Percentiles rank a stretch among this genome's conserved stretches.
These are phyloP conservation scores for Argyresthia goedartella DNA, from an alignment of 2,888 invertebrate genomes.

Conservation along the genomic window DNA sequence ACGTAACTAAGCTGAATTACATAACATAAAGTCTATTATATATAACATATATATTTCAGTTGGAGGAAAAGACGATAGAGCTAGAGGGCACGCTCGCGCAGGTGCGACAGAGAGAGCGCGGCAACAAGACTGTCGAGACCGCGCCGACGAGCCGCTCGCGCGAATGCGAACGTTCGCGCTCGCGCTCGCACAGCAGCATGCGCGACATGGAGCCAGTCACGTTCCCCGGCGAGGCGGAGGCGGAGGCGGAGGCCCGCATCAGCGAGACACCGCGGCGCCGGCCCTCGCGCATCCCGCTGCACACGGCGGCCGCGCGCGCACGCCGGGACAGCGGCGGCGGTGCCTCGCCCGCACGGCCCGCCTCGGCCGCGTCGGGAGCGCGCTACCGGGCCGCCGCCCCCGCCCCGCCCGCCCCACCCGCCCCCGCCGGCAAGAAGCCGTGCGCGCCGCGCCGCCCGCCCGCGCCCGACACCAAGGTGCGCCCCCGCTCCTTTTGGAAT, in stretches of 20 bases:
- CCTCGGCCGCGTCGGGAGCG: no score
- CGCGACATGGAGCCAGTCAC: constrained; percentile 57
- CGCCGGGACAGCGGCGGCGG: constrained; percentile 60
- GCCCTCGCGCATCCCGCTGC: constrained; percentile 80
- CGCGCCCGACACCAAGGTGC: constrained; percentile 77
- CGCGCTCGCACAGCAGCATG: constrained; percentile 39
- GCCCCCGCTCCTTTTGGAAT: constrained; percentile 78
- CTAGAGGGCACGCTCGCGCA: constrained; percentile 85
- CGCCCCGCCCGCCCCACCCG: constrained; percentile 7
- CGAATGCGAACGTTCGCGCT: constrained; percentile 30
- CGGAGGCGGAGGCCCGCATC: constrained; percentile 73
- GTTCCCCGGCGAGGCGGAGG: no score
- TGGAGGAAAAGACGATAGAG: constrained; percentile 87
- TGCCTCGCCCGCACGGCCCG: constrained; percentile 61
- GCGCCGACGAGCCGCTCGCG: constrained; percentile 14
- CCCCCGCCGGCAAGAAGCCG: constrained; percentile 34
- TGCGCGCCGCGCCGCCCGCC: constrained; percentile 39
- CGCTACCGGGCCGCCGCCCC: no score
- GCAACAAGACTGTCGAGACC: constrained; percentile 23
- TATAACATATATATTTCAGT: constrained; percentile 71
- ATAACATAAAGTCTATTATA: no score
- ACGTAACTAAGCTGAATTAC: no score
- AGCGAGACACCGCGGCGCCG: constrained; percentile 54
- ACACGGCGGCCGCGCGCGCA: constrained; percentile 56
- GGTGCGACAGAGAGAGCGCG: constrained; percentile 78